Conservation (phyloP, 2,113 vertebrate species). For the Clarias magur region DNA sequence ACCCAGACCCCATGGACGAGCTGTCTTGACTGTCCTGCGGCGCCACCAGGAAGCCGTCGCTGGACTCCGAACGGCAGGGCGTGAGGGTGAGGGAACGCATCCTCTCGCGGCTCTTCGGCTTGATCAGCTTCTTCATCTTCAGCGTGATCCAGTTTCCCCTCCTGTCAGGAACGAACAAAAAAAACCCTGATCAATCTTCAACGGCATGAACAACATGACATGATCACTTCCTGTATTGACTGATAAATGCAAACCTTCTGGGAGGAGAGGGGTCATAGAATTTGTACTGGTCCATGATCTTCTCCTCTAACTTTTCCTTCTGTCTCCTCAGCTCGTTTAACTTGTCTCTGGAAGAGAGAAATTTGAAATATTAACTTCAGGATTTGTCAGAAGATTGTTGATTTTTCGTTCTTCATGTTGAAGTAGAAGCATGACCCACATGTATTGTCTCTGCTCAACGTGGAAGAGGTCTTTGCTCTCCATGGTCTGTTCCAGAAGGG, state of each 20-base stretch:
- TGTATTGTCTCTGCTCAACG: constrained; percentile 97
- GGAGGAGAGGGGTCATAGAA: constrained; percentile 98
- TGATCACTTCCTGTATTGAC: too few species aligned
- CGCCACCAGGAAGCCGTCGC: constrained; percentile 85
- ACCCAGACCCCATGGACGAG: constrained; percentile 91
- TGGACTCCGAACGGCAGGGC: constrained; percentile 87
- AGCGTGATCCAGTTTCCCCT: constrained; percentile 98
- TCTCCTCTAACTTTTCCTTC: constrained; percentile 98
- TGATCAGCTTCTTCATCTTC: constrained; percentile 98
- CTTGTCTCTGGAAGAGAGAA: constrained; percentile 81
- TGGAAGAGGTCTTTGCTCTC: constrained; percentile 99
- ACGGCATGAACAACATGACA: background rate
- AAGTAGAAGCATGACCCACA: constrained; percentile 73
- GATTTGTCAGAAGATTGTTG: background rate
- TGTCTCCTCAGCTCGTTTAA: constrained; percentile 94
- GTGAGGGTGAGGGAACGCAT: constrained; percentile 88
- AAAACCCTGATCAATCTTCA: background rate
- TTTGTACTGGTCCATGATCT: constrained; percentile 99
- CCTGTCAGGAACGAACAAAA: constrained; percentile 63
- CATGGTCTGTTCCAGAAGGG: constrained; percentile 96
- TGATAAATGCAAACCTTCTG: constrained; percentile 78
- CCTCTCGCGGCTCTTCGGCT: constrained; percentile 90
- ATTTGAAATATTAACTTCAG: background rate
- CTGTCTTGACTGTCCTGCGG: constrained; percentile 92
- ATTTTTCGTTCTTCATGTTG: background rate